phyloP scores from a whole-genome alignment of 2,797 vertebrate genomes.

The Sphenodon punctatus region DNA sequence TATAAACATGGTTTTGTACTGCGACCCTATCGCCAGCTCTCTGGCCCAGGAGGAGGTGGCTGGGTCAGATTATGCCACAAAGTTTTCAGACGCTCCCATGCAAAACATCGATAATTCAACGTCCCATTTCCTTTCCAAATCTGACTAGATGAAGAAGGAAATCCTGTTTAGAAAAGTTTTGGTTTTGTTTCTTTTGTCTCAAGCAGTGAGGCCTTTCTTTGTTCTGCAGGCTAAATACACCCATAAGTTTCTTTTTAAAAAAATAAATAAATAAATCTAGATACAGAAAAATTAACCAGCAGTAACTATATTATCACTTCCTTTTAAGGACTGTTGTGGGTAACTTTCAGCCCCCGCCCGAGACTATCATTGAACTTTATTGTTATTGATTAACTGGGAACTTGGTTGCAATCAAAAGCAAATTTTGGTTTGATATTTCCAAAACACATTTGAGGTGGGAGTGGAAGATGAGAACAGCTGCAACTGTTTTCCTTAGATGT shows the following conservation, averaged over 20 bases:
- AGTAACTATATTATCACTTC: background rate
- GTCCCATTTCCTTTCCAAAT: constrained; percentile 22
- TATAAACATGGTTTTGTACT: background rate
- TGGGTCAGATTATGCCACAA: no score
- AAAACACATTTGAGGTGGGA: constrained; percentile 37
- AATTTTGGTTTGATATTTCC: constrained; percentile 32
- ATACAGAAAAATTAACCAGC: background rate
- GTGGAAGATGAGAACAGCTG: constrained; percentile 14
- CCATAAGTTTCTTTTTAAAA: constrained; percentile 19
- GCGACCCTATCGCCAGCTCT: background rate
- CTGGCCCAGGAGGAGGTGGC: background rate
- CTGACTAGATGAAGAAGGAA: constrained; percentile 52
- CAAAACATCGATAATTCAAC: background rate
- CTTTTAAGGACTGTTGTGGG: constrained; percentile 5
- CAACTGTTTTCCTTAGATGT: background rate
- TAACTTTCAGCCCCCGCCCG: background rate
- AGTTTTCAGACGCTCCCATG: background rate
- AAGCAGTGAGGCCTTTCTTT: background rate
- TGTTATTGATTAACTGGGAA: constrained; percentile 13
- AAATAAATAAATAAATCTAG: background rate
- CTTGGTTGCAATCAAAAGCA: no score
- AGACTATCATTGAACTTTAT: constrained; percentile 39
- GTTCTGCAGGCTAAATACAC: background rate
- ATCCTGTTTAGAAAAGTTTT: constrained; percentile 51
- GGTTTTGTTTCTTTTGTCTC: constrained; percentile 2